Base-by-base conservation (phyloP, 2,888 invertebrate genomes). In the Dichetophora obliterata region DNA sequence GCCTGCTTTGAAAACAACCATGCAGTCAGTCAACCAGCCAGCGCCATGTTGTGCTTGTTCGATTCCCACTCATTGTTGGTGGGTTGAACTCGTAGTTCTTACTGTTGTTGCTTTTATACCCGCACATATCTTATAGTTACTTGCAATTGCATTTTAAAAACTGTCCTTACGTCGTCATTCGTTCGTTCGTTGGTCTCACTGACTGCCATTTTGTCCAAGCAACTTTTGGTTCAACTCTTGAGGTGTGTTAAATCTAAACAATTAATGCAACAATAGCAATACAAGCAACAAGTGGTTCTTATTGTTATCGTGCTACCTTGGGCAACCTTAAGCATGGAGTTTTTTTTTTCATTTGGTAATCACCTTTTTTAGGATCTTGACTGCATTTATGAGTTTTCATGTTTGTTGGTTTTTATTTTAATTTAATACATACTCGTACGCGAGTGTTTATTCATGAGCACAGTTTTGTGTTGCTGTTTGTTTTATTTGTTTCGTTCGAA, bases 121-220 rank as follows among this genome's bases (percentile, higher is more conserved):
- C 57, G 65, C 19, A n/a, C 24, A 54, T 14, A 31, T 52, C 54
- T 50, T 57, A 24, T 50, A 48, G n/a, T n/a, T n/a, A n/a, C 6
- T 48, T 63, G 57, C 31, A 52, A 66, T 52, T 74, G 34, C 50
- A 57, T 27, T 54, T 57, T 43, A 31, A 5, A 57, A 61, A 24
- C 31, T 27, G 31, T 34, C 31, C 63, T 31, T 52, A 19, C 19
- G 5, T 19, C 54, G 54, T 54, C 54, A 22, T n/a, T 54, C 54
- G 54, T n/a, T n/a, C n/a, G 54, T 54, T 54, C 19, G n/a, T 54
- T 54, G 54, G 54, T 54, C 54, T 19, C 19, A n/a, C 19, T 19
- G 19, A 22, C 54, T n/a, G n/a, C 54, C 43, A 43, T 43, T 43
- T 43, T 43, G 43, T 43, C 43, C 43, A 43, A 43, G 11, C 11